phyloP scores from a whole-genome alignment of 2,888 invertebrate genomes.

The Leucophenga montana region DNA sequence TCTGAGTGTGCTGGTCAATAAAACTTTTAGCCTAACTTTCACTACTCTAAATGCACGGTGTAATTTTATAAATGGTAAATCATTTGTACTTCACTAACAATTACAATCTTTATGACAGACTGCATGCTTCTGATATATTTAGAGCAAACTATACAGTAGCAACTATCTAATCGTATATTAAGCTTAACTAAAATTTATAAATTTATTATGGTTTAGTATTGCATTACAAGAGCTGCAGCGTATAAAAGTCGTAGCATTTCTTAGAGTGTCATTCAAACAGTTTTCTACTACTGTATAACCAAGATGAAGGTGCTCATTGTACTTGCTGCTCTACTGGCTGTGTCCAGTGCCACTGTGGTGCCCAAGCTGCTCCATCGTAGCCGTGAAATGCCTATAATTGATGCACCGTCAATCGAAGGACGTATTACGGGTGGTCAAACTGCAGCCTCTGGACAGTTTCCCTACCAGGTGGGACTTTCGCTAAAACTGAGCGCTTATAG shows the following conservation, averaged over 20 bases:
- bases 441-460: slow-evolving; percentile 52
- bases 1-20: not conserved
- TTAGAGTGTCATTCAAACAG: slow-evolving; percentile 27
- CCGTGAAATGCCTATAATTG: slow-evolving; percentile 50
- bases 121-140: no score
- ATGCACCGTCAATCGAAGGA: slow-evolving; percentile 41
- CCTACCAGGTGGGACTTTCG: slow-evolving; percentile 59
- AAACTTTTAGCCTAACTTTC: not conserved
- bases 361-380: slow-evolving; percentile 39
- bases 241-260: not conserved
- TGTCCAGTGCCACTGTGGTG: slow-evolving; percentile 52
- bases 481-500: slow-evolving; percentile 36
- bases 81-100: not conserved
- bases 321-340: slow-evolving; percentile 48
- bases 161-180: not conserved
- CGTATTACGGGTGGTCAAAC: slow-evolving; percentile 52
- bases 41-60: not conserved
- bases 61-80: not conserved
- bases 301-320: slow-evolving; percentile 62
- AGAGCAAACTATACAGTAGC: no score
- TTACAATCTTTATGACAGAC: no score
- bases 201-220: not conserved
- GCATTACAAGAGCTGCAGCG: not conserved
- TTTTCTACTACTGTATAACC: not conserved
- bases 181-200: not conserved